phyloP scores from a whole-genome alignment of 2,888 invertebrate species.

The Adela reaumurella region DNA sequence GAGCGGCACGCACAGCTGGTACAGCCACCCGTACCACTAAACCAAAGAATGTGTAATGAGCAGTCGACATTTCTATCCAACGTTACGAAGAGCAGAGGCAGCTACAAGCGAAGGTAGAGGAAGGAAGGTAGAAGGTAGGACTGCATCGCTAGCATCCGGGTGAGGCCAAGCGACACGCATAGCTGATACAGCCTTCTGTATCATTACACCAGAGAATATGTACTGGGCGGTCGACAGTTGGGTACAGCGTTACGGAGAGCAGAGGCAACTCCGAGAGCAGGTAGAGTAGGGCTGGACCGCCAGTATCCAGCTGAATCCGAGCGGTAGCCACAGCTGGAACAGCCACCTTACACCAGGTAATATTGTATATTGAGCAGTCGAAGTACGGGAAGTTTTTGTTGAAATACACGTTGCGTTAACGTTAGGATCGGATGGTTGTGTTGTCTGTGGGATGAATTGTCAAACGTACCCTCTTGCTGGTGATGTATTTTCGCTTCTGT shows the following conservation, averaged over 20 bases:
- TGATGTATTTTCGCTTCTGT: background rate
- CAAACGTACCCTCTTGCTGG: background rate
- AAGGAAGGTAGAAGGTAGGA: background rate
- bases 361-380: too few relatives aligned
- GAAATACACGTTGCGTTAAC: too few relatives aligned
- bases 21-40: slow-evolving; percentile 25
- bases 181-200: slow-evolving; percentile 24
- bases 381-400: too few relatives aligned
- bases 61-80: background rate
- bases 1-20: slow-evolving; percentile 28
- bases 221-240: background rate
- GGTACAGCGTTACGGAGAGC: background rate
- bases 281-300: slow-evolving; percentile 12
- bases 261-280: background rate
- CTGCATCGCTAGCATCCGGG: slow-evolving; percentile 24
- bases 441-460: too few relatives aligned
- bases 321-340: slow-evolving; percentile 27
- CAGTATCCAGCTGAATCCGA: slow-evolving; percentile 27
- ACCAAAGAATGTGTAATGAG: too few relatives aligned
- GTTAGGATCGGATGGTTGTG: too few relatives aligned
- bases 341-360: slow-evolving; percentile 22
- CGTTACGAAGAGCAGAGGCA: background rate
- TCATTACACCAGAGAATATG: slow-evolving; percentile 13
- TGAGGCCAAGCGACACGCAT: slow-evolving; percentile 24
- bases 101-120: background rate